Percentiles rank a stretch among this genome's conserved stretches.
These are phyloP conservation scores for Laothoe populi DNA, from an alignment of 2,888 invertebrate species.

Conservation along the genomic window DNA sequence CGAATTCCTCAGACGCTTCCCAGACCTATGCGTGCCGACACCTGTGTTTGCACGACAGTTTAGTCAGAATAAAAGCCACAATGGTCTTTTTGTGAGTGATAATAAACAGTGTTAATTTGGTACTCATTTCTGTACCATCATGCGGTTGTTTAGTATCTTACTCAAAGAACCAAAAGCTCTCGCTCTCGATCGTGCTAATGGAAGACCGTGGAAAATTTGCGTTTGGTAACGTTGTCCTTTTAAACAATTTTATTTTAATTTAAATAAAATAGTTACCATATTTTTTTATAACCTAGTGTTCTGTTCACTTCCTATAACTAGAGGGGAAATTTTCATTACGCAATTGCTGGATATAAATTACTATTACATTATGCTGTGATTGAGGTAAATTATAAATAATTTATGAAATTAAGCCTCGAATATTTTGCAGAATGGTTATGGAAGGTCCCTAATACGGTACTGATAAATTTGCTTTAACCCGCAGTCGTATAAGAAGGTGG, in stretches of 20 bases:
- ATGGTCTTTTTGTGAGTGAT: constrained; percentile 22
- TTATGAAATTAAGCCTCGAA: too few species aligned
- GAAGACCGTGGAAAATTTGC: constrained; percentile 21
- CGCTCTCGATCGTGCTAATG: constrained; percentile 10
- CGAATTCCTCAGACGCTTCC: constrained; percentile 20
- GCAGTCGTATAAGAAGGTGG: too few species aligned
- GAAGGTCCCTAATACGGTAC: too few species aligned
- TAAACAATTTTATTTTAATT: background rate
- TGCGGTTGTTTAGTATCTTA: constrained; percentile 20
- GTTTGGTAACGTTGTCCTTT: background rate
- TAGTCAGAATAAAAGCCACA: constrained; percentile 29
- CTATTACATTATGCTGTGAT: too few species aligned
- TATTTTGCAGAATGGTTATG: too few species aligned
- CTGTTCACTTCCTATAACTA: too few species aligned
- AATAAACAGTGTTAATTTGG: constrained; percentile 27
- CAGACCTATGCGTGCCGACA: constrained; percentile 18
- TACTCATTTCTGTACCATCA: constrained; percentile 26
- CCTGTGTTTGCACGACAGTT: constrained; percentile 27
- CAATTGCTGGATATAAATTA: too few species aligned
- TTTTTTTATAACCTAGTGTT: too few species aligned
- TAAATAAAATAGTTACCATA: background rate
- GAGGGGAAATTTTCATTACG: too few species aligned
- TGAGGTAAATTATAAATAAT: too few species aligned
- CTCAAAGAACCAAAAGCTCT: background rate
- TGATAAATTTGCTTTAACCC: too few species aligned